These are phyloP conservation scores for Aethes cnicana DNA, from an alignment of 2,888 invertebrate genomes.

Conservation along the genomic window DNA sequence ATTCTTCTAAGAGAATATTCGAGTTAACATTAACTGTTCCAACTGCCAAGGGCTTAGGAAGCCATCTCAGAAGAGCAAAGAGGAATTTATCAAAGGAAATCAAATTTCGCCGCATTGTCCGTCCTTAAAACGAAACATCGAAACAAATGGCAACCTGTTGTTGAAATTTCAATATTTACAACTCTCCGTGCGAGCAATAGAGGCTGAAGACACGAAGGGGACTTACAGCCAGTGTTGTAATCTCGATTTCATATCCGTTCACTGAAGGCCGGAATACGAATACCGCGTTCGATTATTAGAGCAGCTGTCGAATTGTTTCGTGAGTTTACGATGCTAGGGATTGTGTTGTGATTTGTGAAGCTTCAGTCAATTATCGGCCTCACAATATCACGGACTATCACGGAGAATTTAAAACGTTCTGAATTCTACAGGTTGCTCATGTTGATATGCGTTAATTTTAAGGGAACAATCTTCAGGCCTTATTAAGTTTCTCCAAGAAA, in stretches of 20 bases:
- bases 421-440: neutral
- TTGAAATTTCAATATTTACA: neutral
- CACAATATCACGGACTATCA: conserved; percentile 3
- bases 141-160: neutral
- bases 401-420: conserved; percentile 3
- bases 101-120: conserved; percentile 7
- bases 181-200: neutral
- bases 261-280: conserved; percentile 14
- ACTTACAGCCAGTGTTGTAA: conserved; percentile 11
- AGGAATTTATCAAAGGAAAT: conserved; percentile 24
- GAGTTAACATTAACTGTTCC: neutral
- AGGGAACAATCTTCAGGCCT: too few species aligned
- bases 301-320: neutral
- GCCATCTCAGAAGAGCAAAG: conserved; percentile 6
- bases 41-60: conserved; percentile 9
- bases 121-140: neutral
- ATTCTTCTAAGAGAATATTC: too few species aligned
- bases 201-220: neutral
- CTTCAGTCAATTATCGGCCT: neutral
- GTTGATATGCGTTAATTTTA: neutral
- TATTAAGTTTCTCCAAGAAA: too few species aligned
- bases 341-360: neutral
- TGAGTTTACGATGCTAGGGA: neutral
- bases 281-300: conserved; percentile 23
- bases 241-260: conserved; percentile 32